phyloP scores from a whole-genome alignment of 2,888 invertebrate genomes.

The Eupsilia transversa region DNA sequence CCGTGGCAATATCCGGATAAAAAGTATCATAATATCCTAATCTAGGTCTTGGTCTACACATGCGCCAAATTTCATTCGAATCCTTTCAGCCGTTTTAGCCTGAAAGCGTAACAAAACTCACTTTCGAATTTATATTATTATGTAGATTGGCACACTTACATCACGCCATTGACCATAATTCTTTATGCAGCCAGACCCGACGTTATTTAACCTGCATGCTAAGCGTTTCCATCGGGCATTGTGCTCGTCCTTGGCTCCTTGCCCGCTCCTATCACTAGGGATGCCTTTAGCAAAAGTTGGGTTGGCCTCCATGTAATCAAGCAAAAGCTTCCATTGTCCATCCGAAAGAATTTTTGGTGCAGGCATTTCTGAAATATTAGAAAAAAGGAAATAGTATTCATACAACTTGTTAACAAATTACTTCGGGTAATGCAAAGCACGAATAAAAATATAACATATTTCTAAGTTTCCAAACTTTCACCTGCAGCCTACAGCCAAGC shows the following conservation, averaged over 20 bases:
- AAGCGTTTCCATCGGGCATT: constrained; percentile 25
- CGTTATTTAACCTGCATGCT: constrained; percentile 31
- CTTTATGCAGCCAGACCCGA: constrained; percentile 30
- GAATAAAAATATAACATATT: not conserved
- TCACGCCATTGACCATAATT: constrained; percentile 30
- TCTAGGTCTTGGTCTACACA: too few relatives aligned
- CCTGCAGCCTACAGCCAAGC: not conserved
- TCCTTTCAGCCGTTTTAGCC: too few relatives aligned
- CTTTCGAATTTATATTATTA: too few relatives aligned
- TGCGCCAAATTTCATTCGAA: too few relatives aligned
- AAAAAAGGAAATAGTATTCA: constrained; percentile 9
- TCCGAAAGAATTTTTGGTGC: constrained; percentile 36
- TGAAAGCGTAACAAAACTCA: too few relatives aligned
- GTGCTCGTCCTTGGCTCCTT: constrained; percentile 15
- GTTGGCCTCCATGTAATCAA: constrained; percentile 39
- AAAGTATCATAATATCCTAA: too few relatives aligned
- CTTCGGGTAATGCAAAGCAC: not conserved
- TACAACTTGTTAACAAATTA: not conserved
- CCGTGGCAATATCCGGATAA: too few relatives aligned
- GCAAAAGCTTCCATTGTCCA: constrained; percentile 31
- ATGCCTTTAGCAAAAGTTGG: constrained; percentile 39
- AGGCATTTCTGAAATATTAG: constrained; percentile 28
- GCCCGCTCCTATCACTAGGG: not conserved
- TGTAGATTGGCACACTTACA: constrained; percentile 28
- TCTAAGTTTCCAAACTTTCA: not conserved